Evolutionary conservation across 1,140 invertebrate species (phyloP).

Genomic region (Condylostylus longicornis): DNA sequence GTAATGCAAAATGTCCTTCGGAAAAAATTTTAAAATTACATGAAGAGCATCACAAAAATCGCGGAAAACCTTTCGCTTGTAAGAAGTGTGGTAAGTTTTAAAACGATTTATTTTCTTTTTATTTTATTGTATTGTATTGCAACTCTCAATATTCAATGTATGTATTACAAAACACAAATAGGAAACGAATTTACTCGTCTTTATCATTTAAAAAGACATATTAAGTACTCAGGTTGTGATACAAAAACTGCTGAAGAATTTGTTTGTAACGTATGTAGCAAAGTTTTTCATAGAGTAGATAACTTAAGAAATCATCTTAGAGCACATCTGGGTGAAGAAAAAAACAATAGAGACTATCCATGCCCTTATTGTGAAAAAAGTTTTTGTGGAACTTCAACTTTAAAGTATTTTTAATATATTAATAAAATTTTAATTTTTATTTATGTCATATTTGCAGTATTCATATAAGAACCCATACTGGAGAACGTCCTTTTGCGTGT

Average conservation of each 20-base stretch:
- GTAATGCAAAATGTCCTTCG: constrained; percentile 28
- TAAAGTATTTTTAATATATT: constrained; percentile 30
- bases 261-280: constrained; percentile 48
- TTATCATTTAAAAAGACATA: constrained; percentile 60
- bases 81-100: constrained; percentile 39
- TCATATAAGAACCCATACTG: constrained; percentile 55
- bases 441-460: constrained; percentile 28
- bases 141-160: no score
- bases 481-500: constrained; percentile 34
- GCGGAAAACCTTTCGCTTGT: constrained; percentile 30
- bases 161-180: no score
- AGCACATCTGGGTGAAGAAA: constrained; percentile 50
- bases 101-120: no score
- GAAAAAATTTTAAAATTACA: constrained; percentile 21
- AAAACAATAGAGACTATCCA: constrained; percentile 45
- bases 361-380: constrained; percentile 54
- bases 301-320: constrained; percentile 61
- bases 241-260: constrained; percentile 13
- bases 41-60: constrained; percentile 23
- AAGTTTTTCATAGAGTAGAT: constrained; percentile 57
- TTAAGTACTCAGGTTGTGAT: constrained; percentile 51
- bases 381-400: constrained; percentile 48
- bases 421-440: neutral
- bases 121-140: no score
- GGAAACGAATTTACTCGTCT: constrained; percentile 58